Conservation (phyloP, 2,113 vertebrate genomes). For the Pelecanus crispus region DNA sequence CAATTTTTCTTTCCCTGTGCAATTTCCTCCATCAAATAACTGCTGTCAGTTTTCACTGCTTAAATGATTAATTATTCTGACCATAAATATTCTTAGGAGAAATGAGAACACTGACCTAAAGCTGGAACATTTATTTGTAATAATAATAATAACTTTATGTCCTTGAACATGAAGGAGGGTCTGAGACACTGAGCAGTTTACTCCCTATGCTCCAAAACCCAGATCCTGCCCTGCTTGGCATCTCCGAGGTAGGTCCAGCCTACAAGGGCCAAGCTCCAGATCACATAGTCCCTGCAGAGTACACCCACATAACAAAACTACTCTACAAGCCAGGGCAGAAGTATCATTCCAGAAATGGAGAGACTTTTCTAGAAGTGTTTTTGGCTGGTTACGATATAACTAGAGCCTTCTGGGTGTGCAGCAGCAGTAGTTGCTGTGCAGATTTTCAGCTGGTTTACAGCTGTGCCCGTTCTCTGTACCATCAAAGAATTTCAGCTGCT, state of each 20-base stretch:
- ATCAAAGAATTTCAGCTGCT: neutral
- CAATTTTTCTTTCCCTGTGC: neutral
- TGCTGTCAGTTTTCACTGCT: slow-evolving; percentile 18
- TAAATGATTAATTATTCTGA: slow-evolving; percentile 31
- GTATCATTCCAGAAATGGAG: neutral
- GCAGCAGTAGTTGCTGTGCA: neutral
- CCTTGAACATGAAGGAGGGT: neutral
- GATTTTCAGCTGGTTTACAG: neutral
- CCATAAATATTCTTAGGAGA: neutral
- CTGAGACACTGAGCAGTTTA: neutral
- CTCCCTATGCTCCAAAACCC: neutral
- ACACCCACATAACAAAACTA: neutral
- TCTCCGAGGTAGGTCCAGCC: neutral
- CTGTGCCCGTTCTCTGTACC: neutral
- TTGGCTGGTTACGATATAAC: neutral
- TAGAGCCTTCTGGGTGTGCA: neutral
- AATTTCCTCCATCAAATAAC: slow-evolving; percentile 1
- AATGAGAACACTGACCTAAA: slow-evolving; percentile 13
- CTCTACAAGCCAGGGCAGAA: neutral
- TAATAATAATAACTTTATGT: neutral
- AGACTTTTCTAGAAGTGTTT: neutral
- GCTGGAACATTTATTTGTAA: neutral
- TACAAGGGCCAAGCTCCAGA: neutral
- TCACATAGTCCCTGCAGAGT: neutral
- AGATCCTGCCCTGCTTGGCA: neutral